Evolutionary conservation across 2,113 vertebrate genomes (phyloP).

Genomic region (Tetrax tetrax): DNA sequence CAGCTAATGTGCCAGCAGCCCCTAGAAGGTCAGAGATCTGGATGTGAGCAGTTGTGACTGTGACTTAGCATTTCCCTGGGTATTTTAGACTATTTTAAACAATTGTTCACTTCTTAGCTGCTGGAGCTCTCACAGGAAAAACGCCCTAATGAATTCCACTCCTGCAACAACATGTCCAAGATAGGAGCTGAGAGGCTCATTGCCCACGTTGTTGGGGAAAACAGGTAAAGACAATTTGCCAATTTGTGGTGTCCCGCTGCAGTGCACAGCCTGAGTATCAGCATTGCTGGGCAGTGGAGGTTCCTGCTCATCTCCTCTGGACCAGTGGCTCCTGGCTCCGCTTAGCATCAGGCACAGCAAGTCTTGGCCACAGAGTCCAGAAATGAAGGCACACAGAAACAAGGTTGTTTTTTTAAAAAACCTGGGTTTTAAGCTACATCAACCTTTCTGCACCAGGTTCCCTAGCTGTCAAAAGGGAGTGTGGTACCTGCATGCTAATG

Average conservation of each 20-base stretch:
- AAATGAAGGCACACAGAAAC: not conserved
- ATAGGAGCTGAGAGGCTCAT: not conserved
- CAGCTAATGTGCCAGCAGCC: not conserved
- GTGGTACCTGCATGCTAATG: not conserved
- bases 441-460: not conserved
- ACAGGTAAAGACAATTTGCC: not conserved
- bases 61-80: not conserved
- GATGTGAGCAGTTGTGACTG: not conserved
- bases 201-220: not conserved
- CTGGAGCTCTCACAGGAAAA: not conserved
- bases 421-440: accelerated
- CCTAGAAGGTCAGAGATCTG: not conserved
- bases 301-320: not conserved
- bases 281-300: not conserved
- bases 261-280: not conserved
- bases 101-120: not conserved
- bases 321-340: accelerated
- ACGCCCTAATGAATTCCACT: not conserved
- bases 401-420: not conserved
- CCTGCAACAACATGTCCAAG: not conserved
- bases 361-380: not conserved
- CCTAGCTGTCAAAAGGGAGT: not conserved
- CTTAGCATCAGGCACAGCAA: not conserved
- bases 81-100: not conserved
- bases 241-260: not conserved